Conservation (phyloP, 2,797 vertebrate species). For the Alouatta caraya region DNA sequence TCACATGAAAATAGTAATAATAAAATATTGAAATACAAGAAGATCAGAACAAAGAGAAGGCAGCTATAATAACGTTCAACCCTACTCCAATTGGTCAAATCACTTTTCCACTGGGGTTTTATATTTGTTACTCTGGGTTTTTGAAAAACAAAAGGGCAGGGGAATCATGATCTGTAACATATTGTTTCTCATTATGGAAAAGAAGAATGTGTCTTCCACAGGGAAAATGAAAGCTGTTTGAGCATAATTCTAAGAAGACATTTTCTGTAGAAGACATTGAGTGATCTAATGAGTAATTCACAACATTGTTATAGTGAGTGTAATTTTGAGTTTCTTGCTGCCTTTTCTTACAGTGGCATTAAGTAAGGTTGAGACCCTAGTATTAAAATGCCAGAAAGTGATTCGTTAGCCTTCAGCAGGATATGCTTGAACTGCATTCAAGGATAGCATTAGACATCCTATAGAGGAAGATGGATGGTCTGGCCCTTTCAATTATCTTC, state of each 20-base stretch:
- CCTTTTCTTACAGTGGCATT: background rate
- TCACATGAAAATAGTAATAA: constrained; percentile 7
- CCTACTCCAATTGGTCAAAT: background rate
- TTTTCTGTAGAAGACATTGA: background rate
- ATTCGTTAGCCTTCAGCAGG: background rate
- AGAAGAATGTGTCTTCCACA: background rate
- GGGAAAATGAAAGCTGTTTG: background rate
- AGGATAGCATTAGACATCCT: background rate
- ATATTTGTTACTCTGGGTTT: background rate
- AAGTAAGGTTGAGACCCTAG: background rate
- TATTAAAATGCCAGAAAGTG: background rate
- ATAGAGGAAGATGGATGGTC: too few species aligned
- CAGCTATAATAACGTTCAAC: background rate
- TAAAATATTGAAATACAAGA: background rate
- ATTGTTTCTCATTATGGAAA: background rate
- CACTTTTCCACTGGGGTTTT: background rate
- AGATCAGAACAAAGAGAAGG: background rate
- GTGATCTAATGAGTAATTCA: background rate
- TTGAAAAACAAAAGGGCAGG: background rate
- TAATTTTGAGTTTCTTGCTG: background rate
- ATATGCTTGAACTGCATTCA: background rate
- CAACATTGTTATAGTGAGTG: background rate
- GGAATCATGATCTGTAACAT: background rate
- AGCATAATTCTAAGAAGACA: background rate
- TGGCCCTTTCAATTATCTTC: background rate